These are phyloP conservation scores for Lepilemur septentrionalis DNA, from an alignment of 2,797 vertebrate species.

Conservation along the genomic window DNA sequence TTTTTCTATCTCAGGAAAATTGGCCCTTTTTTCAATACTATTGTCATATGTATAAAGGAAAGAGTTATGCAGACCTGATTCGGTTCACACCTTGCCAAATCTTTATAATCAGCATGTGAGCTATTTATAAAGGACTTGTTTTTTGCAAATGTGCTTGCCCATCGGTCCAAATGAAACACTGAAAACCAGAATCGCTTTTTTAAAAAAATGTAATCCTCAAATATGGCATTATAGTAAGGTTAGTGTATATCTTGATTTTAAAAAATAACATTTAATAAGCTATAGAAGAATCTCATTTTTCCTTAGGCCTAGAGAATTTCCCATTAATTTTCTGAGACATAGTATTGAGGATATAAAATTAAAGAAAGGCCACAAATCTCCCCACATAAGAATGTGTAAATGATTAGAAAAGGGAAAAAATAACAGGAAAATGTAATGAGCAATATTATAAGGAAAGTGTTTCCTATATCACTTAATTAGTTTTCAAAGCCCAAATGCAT, in stretches of 20 bases:
- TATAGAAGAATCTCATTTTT: neutral
- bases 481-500: neutral
- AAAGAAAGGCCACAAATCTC: neutral
- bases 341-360: neutral
- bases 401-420: conserved; percentile 4
- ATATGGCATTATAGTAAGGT: neutral
- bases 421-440: neutral
- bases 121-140: neutral
- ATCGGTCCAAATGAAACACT: neutral
- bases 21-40: neutral
- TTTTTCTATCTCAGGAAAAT: conserved; percentile 2
- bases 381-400: conserved; percentile 9
- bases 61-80: neutral
- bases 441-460: neutral
- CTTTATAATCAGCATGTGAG: neutral
- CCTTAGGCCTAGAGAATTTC: neutral
- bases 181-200: neutral
- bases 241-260: neutral
- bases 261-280: neutral
- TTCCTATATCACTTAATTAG: neutral
- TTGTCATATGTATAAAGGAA: neutral
- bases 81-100: neutral
- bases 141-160: neutral
- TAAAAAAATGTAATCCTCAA: neutral
- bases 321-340: neutral